Base-by-base conservation (phyloP, 1,140 invertebrate species). In the Cheumatopsyche charites region DNA sequence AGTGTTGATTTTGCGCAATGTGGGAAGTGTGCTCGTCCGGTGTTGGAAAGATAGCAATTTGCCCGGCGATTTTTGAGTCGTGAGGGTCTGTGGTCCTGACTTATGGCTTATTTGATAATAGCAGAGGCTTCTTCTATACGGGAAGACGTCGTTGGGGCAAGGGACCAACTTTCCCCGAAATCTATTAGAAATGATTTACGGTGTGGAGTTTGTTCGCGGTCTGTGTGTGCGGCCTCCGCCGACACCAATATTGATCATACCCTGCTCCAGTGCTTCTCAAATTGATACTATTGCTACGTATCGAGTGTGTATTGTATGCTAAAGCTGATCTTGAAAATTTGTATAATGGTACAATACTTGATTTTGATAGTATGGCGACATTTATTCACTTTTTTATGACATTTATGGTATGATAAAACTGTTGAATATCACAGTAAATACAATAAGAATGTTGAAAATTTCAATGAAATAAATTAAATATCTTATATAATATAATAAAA, bases 81-180 rank as follows among this genome's bases (percentile, higher is more conserved):
- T 47, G 9, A 19, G 21, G 23, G 55, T 19, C 21, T 25, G 5
- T 11, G 21, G 43, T 66, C 41, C 17, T 66, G 63, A 66, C 63
- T 66, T 66, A 66, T 66, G 63, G 63, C 63, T 47, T 66, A 47
- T 66, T 66, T 66, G 63, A 66, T 66, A 66, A 66, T 66, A 66
- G 63, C 7, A 42, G 41, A 66, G 63, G 63, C n/a, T 47, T 42
- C 63, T 29, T 43, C 23, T 58, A 25, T 23, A 23, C 12, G 55
- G 55, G 55, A 36, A 36, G 29, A 36, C 29, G 29, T 47, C 23
- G 55, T 13, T 12, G n/a, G 29, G 41, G 62, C 26, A 23, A 41
- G 29, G 29, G 36, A 66, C 42, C 63, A 66, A 66, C 63, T 66
- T 66, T 66, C 42, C 55, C 42, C 63, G 23, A 47, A 66, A 66